Evolutionary conservation across 2,888 invertebrate species (phyloP), one percentile per base, ranked within the genome.

Genomic region (Leptopilina syphax): DNA sequence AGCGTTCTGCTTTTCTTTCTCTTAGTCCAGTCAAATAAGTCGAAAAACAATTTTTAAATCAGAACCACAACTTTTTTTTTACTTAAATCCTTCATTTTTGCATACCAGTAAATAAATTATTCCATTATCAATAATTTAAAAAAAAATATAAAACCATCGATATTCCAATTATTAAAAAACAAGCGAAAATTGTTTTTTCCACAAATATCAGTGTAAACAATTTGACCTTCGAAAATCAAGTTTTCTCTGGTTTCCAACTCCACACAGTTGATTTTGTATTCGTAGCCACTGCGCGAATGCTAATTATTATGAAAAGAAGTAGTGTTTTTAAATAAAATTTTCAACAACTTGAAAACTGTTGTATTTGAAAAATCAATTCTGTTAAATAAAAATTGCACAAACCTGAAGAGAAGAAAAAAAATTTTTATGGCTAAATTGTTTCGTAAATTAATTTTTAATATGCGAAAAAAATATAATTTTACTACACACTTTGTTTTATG

Each of bases 161-260:
- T 8, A 44, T 44, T 8, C 34, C 34, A 34, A 34, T 34, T 44
- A 44, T 1, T 8, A 44, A 44, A 24, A n/a, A 5, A 18, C n/a
- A 44, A 10, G 67, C 18, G 10, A 54, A 54, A 57, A 70, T 13
- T 65, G 12, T 54, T 54, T 54, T 57, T 27, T 50, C 3, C 27
- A 27, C 1, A 9, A 3, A 70, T 54, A 27, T 27, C 4, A 5
- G 12, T 24, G 13, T 70, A 27, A 50, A 70, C 54, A 34, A 50
- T 54, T 50, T 27, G 70, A 54, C 70, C 70, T 70, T 70, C 70
- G 34, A 27, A 57, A 70, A 70, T 54, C 54, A 70, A 70, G 70
- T 70, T 70, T 50, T 54, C 27, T 57, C 54, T 9, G 12, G 70
- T 54, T 70, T 70, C 5, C 24, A 50, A 50, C 34, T 34, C 34